Conservation (phyloP, 1,140 invertebrate species). For the Zaprionus gabonicus region DNA sequence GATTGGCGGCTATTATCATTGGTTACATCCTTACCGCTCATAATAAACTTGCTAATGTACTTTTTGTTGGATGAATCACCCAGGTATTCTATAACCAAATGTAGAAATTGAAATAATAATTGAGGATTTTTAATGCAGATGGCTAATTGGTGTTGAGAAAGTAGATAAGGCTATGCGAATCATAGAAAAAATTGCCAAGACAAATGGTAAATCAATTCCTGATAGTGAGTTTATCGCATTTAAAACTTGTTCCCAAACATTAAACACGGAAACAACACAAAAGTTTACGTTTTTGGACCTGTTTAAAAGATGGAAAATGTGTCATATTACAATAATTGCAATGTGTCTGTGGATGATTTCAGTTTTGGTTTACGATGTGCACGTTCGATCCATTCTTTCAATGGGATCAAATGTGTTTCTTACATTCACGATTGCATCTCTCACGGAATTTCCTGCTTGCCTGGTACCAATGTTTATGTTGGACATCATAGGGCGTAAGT, state of each 20-base stretch:
- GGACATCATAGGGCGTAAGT: conserved; percentile 92
- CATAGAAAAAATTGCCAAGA: conserved; percentile 90
- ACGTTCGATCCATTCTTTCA: conserved; percentile 92
- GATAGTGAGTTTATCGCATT: conserved; percentile 90
- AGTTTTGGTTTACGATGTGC: conserved; percentile 93
- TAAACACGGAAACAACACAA: conserved; percentile 87
- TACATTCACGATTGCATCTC: conserved; percentile 92
- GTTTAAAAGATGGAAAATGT: conserved; percentile 89
- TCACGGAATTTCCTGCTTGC: conserved; percentile 90
- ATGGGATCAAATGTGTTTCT: conserved; percentile 91
- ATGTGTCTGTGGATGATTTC: conserved; percentile 93
- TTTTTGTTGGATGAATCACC: conserved; percentile 92
- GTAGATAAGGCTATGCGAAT: conserved; percentile 90
- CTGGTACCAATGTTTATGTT: conserved; percentile 91
- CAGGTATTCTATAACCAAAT: conserved; percentile 80
- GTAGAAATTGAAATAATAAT: neutral
- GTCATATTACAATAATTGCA: conserved; percentile 89
- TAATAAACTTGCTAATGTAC: conserved; percentile 88
- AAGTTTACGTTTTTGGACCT: conserved; percentile 91
- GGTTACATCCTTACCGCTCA: conserved; percentile 89
- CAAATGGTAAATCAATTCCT: conserved; percentile 90
- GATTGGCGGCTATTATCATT: conserved; percentile 90
- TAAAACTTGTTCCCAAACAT: conserved; percentile 71
- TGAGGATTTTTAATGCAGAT: conserved; percentile 85
- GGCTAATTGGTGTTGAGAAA: conserved; percentile 93